A percentile compares a stretch with the other conserved stretches of the same genome.
These are phyloP conservation scores for Drosophila recens DNA, from an alignment of 2,888 invertebrate genomes.

Conservation along the genomic window DNA sequence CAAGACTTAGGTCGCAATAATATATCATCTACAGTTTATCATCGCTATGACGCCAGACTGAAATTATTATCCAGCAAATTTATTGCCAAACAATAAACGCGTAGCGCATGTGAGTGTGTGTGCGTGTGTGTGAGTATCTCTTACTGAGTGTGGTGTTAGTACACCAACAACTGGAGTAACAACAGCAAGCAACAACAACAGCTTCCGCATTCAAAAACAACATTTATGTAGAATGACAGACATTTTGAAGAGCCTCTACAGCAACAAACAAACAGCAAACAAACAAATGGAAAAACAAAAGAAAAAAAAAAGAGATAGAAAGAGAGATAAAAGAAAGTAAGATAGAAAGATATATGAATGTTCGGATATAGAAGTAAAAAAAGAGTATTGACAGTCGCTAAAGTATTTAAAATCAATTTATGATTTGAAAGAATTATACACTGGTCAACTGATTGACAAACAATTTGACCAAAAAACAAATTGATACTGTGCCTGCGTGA, in stretches of 20 bases:
- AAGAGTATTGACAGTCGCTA: too few relatives aligned
- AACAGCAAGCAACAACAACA: constrained; percentile 30
- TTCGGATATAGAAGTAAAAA: too few relatives aligned
- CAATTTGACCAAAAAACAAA: too few relatives aligned
- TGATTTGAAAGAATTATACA: too few relatives aligned
- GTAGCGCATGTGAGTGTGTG: constrained; percentile 46
- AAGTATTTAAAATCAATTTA: too few relatives aligned
- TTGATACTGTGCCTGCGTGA: neutral
- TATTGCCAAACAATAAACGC: constrained; percentile 81
- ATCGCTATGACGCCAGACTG: constrained; percentile 83
- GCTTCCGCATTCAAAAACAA: constrained; percentile 31
- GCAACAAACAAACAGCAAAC: constrained; percentile 39
- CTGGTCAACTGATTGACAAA: too few relatives aligned
- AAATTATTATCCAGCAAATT: constrained; percentile 83
- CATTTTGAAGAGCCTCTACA: constrained; percentile 66
- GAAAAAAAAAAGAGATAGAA: neutral
- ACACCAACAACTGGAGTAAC: constrained; percentile 39
- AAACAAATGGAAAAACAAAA: constrained; percentile 21
- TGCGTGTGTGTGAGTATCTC: constrained; percentile 4
- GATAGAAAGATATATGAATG: neutral
- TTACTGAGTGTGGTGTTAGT: constrained; percentile 47
- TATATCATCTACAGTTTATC: constrained; percentile 83
- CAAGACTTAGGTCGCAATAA: constrained; percentile 78
- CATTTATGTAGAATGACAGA: constrained; percentile 44
- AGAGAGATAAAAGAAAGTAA: neutral